Evolutionary conservation across 2,797 vertebrate species (phyloP).

Genomic region (Todus mexicanus): DNA sequence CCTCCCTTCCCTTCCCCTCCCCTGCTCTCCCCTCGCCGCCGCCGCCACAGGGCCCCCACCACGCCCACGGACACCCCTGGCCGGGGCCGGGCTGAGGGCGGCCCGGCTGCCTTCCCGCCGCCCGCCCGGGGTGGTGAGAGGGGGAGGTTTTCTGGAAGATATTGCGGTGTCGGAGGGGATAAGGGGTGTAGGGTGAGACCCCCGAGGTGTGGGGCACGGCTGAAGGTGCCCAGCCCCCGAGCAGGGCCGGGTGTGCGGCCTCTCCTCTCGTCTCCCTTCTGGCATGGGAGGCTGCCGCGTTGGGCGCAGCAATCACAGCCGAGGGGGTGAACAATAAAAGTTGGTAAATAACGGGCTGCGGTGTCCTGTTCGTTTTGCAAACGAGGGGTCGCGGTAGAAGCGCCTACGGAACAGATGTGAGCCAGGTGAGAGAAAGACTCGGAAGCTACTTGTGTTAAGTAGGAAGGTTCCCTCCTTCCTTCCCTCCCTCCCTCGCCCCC

Average conservation of each 20-base stretch:
- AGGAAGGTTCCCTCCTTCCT: background rate
- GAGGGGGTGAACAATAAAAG: background rate
- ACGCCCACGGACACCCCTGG: background rate
- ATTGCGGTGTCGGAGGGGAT: background rate
- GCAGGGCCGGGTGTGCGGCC: background rate
- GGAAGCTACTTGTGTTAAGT: background rate
- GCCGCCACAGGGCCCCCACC: background rate
- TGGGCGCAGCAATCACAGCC: background rate
- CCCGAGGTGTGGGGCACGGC: background rate
- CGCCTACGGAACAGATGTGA: accelerated
- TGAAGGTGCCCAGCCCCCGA: background rate
- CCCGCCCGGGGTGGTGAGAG: too few relatives aligned
- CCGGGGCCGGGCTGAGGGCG: too few relatives aligned
- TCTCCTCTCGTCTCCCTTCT: too few relatives aligned
- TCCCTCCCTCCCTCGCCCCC: too few relatives aligned
- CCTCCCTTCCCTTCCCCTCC: too few relatives aligned
- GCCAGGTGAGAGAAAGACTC: too few relatives aligned
- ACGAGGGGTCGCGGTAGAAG: background rate
- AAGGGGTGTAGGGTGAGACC: too few relatives aligned
- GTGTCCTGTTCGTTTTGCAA: background rate
- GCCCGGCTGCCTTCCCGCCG: background rate
- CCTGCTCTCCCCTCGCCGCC: too few relatives aligned
- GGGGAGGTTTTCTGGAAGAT: background rate
- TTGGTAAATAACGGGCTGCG: background rate
- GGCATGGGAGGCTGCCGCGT: background rate